Evolutionary conservation across 2,113 vertebrate species (phyloP), one percentile per base, ranked within the genome.

Genomic region (Haliaeetus leucogaster): DNA sequence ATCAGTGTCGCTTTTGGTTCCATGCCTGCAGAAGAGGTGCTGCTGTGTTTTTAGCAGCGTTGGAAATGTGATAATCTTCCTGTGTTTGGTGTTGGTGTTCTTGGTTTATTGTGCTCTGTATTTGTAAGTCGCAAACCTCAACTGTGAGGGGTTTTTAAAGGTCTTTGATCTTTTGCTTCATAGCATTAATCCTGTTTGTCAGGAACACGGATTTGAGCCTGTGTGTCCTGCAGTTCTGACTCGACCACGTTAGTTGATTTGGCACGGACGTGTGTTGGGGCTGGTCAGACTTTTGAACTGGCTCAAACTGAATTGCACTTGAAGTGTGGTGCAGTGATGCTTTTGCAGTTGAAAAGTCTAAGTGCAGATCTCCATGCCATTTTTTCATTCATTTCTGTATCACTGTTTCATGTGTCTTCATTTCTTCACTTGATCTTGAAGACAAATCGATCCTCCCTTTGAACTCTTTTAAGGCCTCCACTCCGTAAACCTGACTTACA

Each of bases 281-380:
- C 40, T 17, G 53, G 8, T 36, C 43, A 15, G 10, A 0, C 22
- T n/a, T n/a, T 2, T 32, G 84, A 50, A 10, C 70, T 45, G 50
- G 27, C 53, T 52, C 55, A 16, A 10, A 9, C 61, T 14, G 50
- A 45, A 3, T 0, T 43, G 55, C 5, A 0, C 15, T 38, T 67
- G 82, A 20, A 36, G n/a, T 20, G 7, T 47, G 76, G 23, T 14
- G 42, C 83, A 25, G 47, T 0, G 45, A 8, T 66, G 74, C 20
- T 70, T 20, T 48, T 74, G 79, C 52, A n/a, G 7, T 16, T 52
- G 76, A 0, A 4, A 50, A n/a, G 29, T 9, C 32, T 10, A 18
- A 17, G 9, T 3, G 62, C 26, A 32, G 34, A 2, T 67, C 56
- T 70, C 70, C 0, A 0, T 15, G 76, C 79, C 3, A 0, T 17